Base-by-base conservation (phyloP, 2,888 invertebrate species). In the Frankliniella intonsa region DNA sequence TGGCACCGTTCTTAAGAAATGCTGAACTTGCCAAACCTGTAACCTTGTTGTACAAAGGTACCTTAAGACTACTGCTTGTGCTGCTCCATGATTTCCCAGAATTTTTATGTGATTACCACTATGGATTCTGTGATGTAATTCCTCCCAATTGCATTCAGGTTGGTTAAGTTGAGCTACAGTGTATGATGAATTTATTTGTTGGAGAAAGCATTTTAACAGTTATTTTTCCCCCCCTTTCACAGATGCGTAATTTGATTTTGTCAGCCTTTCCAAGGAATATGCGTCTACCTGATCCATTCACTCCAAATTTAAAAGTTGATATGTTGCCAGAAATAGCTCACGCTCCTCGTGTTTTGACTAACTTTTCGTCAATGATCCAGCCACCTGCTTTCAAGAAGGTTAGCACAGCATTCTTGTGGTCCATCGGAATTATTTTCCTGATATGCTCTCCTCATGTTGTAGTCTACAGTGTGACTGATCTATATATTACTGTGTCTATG, bases 71-170 rank as follows among this genome's bases (percentile, higher is more conserved):
- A 12, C 90, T 99, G 81, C 90, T 99, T 69, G 98, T 99, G 0
- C 90, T 99, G 51, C 90, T 99, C 17, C 99, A 99, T 87, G 99
- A 99, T 88, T 99, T 99, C 88, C 99, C 99, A 0, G 99, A 99
- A 89, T 98, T 99, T 88, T 91, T 99, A 81, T 99, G 99, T 88
- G 99, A 99, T 88, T 99, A 98, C 88, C 98, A 99, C 88, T 99
- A 99, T 88, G 96, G 97, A 80, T 98, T 99, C 89, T 99, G 99
- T 88, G 99, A 99, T 88, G 98, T 97, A 83, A 99, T 99, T 86
- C 99, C 99, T 80, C 97, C 99, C 7, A 99, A 99, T 88, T 99
- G 99, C 89, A 98, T 99, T 85, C 99, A 92, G 87, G 86, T 86
- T 50, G 22, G 49, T 81, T 5, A 25, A 3, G 38, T 38, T n/a